Percentiles rank a stretch among this genome's conserved stretches.
phyloP scores from a whole-genome alignment of 2,888 invertebrate species.

The Ochlodes sylvanus region DNA sequence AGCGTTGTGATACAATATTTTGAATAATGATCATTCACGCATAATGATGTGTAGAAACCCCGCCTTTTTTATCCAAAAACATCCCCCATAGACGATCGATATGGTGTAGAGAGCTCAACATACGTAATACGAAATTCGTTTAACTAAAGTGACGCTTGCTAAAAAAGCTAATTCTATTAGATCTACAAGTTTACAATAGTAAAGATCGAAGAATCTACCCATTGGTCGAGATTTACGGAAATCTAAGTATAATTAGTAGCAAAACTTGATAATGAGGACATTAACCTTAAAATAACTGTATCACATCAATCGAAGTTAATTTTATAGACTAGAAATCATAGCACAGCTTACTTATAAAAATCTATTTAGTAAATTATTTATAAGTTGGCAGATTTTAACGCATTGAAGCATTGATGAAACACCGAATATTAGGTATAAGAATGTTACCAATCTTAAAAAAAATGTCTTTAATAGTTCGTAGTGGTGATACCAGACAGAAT shows the following conservation, averaged over 20 bases:
- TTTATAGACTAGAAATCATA: slow-evolving; percentile 16
- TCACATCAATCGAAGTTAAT: slow-evolving; percentile 26
- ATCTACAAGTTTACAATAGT: slow-evolving; percentile 20
- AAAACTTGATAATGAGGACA: slow-evolving; percentile 25
- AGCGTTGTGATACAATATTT: too few relatives aligned
- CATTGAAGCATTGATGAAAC: neutral
- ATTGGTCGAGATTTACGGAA: slow-evolving; percentile 33
- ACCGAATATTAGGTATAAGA: neutral
- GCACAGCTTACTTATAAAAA: slow-evolving; percentile 5
- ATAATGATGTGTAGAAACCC: too few relatives aligned
- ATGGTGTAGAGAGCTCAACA: neutral
- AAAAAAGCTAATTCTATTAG: slow-evolving; percentile 26
- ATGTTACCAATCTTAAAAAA: neutral
- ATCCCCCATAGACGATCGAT: too few relatives aligned
- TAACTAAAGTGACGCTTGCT: neutral
- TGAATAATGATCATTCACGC: too few relatives aligned
- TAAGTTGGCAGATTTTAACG: slow-evolving; percentile 3
- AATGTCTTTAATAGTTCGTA: too few relatives aligned
- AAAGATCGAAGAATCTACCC: slow-evolving; percentile 31
- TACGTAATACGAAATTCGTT: neutral
- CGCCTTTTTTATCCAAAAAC: too few relatives aligned
- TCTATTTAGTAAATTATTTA: slow-evolving; percentile 4
- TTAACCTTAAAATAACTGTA: slow-evolving; percentile 16
- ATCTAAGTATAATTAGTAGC: slow-evolving; percentile 26
- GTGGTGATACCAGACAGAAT: too few relatives aligned